These are phyloP conservation scores for Eulithis prunata DNA, from an alignment of 2,888 invertebrate species.

Conservation along the genomic window DNA sequence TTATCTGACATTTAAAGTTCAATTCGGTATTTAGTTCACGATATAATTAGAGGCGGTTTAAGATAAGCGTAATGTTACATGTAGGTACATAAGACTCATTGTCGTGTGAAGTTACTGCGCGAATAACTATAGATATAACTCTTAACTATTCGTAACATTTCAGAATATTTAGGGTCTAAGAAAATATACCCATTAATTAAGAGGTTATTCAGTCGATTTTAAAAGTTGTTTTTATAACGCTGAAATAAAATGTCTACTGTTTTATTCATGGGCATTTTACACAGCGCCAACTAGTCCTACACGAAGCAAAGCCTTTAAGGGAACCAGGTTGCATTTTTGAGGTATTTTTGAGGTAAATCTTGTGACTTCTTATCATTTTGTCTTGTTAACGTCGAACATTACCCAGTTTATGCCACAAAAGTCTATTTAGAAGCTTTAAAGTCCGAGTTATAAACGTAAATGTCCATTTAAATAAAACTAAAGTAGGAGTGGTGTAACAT, in stretches of 20 bases:
- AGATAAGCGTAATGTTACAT: slow-evolving; percentile 32
- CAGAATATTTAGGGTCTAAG: too few relatives aligned
- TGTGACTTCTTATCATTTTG: too few relatives aligned
- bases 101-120: slow-evolving; percentile 1
- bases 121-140: background rate
- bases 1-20: slow-evolving; percentile 45
- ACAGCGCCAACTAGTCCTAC: too few relatives aligned
- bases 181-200: too few relatives aligned
- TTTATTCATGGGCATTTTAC: too few relatives aligned
- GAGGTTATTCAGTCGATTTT: too few relatives aligned
- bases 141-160: too few relatives aligned
- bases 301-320: too few relatives aligned
- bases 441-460: background rate
- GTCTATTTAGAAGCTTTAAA: background rate
- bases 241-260: too few relatives aligned
- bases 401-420: background rate
- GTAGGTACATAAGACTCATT: slow-evolving; percentile 14
- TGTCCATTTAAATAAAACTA: slow-evolving; percentile 19
- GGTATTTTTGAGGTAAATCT: too few relatives aligned
- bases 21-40: slow-evolving; percentile 39
- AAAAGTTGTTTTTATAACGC: too few relatives aligned
- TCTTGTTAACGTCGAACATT: background rate
- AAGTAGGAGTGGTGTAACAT: slow-evolving; percentile 18
- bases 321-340: too few relatives aligned
- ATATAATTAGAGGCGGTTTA: slow-evolving; percentile 38